Evolutionary conservation across 2,797 vertebrate genomes (phyloP).

Genomic region (Fratercula arctica): DNA sequence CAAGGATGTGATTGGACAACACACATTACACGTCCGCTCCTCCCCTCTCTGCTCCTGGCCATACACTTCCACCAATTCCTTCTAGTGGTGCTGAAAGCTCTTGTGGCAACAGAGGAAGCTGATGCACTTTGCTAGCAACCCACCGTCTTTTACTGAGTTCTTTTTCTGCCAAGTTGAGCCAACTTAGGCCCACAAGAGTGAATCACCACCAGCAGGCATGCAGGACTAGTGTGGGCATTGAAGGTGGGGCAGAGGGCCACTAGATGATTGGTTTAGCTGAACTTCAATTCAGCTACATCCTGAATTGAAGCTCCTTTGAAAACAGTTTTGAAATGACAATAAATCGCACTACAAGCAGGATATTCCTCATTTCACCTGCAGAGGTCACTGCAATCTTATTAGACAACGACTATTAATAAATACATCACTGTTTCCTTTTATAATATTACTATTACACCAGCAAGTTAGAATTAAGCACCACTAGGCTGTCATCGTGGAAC

Average conservation of each 20-base stretch:
- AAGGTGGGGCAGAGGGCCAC: neutral
- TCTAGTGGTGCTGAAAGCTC: neutral
- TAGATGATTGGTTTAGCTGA: neutral
- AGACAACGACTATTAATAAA: neutral
- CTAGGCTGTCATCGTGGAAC: rapidly evolving
- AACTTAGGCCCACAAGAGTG: neutral
- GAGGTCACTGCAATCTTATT: conserved; percentile 25
- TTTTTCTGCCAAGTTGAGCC: neutral
- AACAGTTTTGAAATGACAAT: neutral
- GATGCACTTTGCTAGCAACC: neutral
- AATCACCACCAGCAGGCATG: neutral
- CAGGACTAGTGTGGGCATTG: neutral
- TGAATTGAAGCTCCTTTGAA: neutral
- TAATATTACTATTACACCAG: neutral
- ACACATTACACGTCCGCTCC: rapidly evolving
- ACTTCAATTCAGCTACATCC: neutral
- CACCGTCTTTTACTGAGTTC: neutral
- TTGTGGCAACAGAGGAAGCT: neutral
- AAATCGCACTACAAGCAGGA: neutral
- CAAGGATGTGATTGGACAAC: neutral
- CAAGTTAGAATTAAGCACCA: neutral
- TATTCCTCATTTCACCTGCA: conserved; percentile 35
- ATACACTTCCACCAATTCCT: neutral
- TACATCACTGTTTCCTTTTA: neutral
- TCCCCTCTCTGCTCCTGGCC: neutral